Base-by-base conservation (phyloP, 2,797 vertebrate species). In the Mormyrus hasselquistii region DNA sequence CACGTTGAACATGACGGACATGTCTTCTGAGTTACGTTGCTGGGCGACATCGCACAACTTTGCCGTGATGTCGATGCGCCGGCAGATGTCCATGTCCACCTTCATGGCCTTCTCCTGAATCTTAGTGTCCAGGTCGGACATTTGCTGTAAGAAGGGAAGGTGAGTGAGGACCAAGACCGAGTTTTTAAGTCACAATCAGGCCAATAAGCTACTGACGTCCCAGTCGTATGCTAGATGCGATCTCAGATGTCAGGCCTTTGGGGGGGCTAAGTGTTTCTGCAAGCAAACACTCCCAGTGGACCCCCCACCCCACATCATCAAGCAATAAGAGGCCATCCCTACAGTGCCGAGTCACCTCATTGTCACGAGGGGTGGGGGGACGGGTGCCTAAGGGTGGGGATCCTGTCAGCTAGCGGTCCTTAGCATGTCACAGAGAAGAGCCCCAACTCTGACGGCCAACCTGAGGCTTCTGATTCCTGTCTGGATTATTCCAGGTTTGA, bases 71-170 rank as follows among this genome's bases (percentile, higher is more conserved):
- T 99, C 99, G 91, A 99, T 99, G 76, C 99, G 96, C 82, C 99
- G 95, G 94, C 99, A 99, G 97, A 99, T 99, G 96, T 99, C 99
- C 99, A 99, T 99, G 96, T 99, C 99, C 93, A 99, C 99, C 90
- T 96, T 97, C 95, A 98, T 97, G 94, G 99, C 99, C 93, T 99
- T 99, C 96, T 99, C 98, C 95, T 99, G 98, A 93, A 99, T 99
- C 97, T 98, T 97, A 91, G 97, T 95, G 95, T 99, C 98, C 97
- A 99, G 97, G 94, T 99, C 98, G 55, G 98, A 97, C 98, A 99
- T 98, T 96, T 99, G 96, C 99, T 99, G 95, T 94, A 94, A 95
- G 94, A 92, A 93, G 91, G 59, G 38, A 92, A n/a, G 87, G 49
- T 55, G 9, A 19, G 59, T 47, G 41, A 47, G 19, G n/a, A 44